These are phyloP conservation scores for Deladenus siricidicola DNA, from an alignment of 2,888 invertebrate species.

Conservation along the genomic window DNA sequence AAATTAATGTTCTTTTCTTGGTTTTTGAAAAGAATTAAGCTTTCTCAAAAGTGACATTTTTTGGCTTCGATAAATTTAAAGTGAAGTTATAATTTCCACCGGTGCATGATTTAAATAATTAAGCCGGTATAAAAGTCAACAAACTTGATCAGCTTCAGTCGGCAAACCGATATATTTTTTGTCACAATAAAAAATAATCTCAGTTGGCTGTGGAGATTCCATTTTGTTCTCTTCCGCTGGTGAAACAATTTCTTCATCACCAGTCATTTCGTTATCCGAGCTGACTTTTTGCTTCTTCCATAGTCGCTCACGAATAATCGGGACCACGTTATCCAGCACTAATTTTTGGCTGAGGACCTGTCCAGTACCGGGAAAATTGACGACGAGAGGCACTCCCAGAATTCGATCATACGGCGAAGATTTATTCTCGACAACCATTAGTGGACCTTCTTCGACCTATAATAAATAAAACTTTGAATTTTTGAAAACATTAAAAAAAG, in stretches of 20 bases:
- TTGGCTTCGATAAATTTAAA: too few species aligned
- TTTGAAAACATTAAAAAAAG: too few species aligned
- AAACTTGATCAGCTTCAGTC: neutral
- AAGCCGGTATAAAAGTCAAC: neutral
- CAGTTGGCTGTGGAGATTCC: neutral
- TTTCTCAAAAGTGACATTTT: too few species aligned
- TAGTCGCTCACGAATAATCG: conserved; percentile 8
- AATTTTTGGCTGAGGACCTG: neutral
- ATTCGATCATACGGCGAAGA: neutral
- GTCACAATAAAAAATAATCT: conserved; percentile 3
- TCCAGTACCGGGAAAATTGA: neutral
- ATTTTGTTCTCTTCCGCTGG: neutral
- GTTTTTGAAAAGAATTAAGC: too few species aligned
- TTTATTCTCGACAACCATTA: conserved; percentile 15
- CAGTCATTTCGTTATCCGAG: neutral
- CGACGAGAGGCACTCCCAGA: neutral
- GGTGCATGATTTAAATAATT: too few species aligned
- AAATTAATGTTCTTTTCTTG: too few species aligned
- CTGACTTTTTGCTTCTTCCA: neutral
- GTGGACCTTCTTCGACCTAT: conserved; percentile 1
- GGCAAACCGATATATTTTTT: neutral
- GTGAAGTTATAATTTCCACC: too few species aligned
- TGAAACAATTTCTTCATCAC: neutral
- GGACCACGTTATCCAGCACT: conserved; percentile 3
- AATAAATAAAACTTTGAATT: neutral